These are phyloP conservation scores for Esperia sulphurella DNA, from an alignment of 2,888 invertebrate species.

Conservation along the genomic window DNA sequence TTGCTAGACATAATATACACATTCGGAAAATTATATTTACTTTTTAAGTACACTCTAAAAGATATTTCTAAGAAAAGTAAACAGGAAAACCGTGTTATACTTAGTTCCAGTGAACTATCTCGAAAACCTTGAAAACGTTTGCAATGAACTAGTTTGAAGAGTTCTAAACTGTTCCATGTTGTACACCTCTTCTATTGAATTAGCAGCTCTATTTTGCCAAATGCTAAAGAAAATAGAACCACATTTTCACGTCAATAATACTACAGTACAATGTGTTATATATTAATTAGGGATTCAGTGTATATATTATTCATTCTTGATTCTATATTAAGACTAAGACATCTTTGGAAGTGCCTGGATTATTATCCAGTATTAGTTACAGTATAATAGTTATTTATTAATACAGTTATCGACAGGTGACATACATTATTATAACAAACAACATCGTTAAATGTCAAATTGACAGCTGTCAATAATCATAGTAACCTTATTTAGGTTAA, in stretches of 20 bases:
- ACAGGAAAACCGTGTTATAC: background rate
- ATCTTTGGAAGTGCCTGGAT: no score
- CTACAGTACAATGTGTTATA: no score
- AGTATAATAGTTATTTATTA: no score
- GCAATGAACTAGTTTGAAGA: background rate
- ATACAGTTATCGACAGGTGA: background rate
- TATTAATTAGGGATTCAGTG: no score
- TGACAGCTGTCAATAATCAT: background rate
- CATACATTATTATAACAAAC: background rate
- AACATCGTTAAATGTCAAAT: background rate
- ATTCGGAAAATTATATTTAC: background rate
- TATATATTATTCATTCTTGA: no score
- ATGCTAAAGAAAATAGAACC: no score
- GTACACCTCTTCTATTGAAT: background rate
- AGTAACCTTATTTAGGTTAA: no score
- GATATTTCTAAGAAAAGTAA: conserved; percentile 1
- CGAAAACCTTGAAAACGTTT: background rate
- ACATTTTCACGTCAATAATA: no score
- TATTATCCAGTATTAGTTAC: no score
- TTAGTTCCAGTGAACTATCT: background rate
- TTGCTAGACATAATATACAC: no score
- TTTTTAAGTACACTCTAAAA: background rate
- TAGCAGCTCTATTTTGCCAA: no score
- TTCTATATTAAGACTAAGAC: no score
- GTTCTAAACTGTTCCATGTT: background rate